Evolutionary conservation across 1,140 invertebrate species (phyloP), one percentile per base, ranked within the genome.

Genomic region (Hestina assimilis): DNA sequence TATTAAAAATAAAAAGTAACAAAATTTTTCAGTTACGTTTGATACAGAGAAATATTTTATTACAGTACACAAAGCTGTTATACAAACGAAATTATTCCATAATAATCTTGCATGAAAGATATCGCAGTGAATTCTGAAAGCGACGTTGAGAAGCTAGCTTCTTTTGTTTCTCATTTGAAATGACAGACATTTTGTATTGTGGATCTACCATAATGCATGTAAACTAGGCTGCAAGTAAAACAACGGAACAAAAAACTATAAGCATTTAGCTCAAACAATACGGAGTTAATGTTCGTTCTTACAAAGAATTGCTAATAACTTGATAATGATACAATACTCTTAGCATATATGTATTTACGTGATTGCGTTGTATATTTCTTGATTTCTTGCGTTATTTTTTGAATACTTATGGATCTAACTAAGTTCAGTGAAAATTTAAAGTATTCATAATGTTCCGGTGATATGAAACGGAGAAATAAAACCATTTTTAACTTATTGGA

Each of bases 111-210:
- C 12, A 7, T 38, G 15, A 38, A 11, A 38, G 14, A 38, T 38
- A 17, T 38, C 12, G 21, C 29, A 24, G 15, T 50, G 46, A 50
- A 33, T 24, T 21, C 31, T 50, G 28, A 50, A 31, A 23, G 33
- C 33, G 15, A 38, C 5, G 33, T 50, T 21, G 20, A 38, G 46
- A 23, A 14, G 14, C 46, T 38, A 19, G 31, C 20, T 50, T 50
- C 46, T 50, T 47, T 50, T 50, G 46, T 50, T 31, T 50, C 31
- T 50, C 46, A 50, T 50, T 50, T 38, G 46, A 50, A 50, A 50
- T 50, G 46, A 50, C 46, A 50, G 46, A 23, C 31, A 31, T 24
- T 50, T 50, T 29, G 46, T 38, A 50, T 35, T 50, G 46, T 35
- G 24, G 46, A 33, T 42, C 40, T 38, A 17, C 40, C 21, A 24